Evolutionary conservation across 1,140 invertebrate species (phyloP), one percentile per base, ranked within the genome.

Genomic region (Bombus superbus): DNA sequence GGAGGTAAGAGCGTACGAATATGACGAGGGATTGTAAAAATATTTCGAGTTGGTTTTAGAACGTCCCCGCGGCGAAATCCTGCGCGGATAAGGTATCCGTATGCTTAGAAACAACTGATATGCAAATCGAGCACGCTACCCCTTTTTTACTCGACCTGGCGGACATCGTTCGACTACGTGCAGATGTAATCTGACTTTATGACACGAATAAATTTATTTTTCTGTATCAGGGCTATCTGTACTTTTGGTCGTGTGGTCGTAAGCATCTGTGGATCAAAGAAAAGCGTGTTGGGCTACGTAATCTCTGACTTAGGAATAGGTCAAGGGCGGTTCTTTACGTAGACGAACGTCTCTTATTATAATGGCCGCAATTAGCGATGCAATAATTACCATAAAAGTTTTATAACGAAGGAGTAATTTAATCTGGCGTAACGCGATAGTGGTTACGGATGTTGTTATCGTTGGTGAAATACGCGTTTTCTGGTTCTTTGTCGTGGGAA

Each of bases 171-270:
- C 35, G 68, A 80, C 75, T 62, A 72, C 64, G 28, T 38, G 82
- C 42, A 79, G 75, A 84, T 79, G 40, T 47, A 76, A 84, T 84
- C 83, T 71, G n/a, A 32, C 15, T 84, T 84, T 79, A 79, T 72
- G 83, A 72, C 66, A 25, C 53, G 76, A 62, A 72, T 79, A 79
- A 79, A 84, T 84, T 84, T 84, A 79, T 79, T 79, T 79, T 47
- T 35, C 66, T 40, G 25, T 79, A 79, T 44, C 75, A 38, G 15
- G 2, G 32, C 13, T 25, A 22, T 38, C 40, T 38, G 53, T 9
- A 59, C 32, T 35, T 25, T 32, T 40, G 10, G 2, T 32, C 6
- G 44, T 28, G 6, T 9, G 44, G 0, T n/a, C 2, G n/a, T 47
- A 32, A 1, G 42, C 5, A 25, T 25, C 15, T 15, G 42, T 38